phyloP scores from a whole-genome alignment of 1,140 invertebrate genomes.

The Drosophila parabipectinata region DNA sequence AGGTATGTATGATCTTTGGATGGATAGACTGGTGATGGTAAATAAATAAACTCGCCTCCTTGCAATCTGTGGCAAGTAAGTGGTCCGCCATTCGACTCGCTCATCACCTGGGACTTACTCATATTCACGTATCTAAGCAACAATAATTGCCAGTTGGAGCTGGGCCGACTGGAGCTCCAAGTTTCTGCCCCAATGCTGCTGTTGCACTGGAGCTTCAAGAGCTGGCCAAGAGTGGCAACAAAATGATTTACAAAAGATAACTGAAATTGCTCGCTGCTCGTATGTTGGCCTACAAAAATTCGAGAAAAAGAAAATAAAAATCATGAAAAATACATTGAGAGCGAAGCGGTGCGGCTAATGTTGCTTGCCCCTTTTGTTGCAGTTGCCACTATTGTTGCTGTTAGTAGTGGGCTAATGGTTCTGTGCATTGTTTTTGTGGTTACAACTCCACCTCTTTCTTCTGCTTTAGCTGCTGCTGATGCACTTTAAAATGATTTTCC shows the following conservation, averaged over 20 bases:
- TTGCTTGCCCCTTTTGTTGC: slow-evolving; percentile 11
- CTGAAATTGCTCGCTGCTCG: slow-evolving; percentile 66
- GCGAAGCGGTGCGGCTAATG: slow-evolving; percentile 54
- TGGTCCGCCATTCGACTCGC: slow-evolving; percentile 19
- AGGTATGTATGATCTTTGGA: slow-evolving; percentile 35
- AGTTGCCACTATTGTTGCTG: slow-evolving; percentile 11
- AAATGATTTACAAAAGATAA: slow-evolving; percentile 79
- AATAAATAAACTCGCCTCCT: slow-evolving; percentile 4
- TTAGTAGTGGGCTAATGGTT: slow-evolving; percentile 47
- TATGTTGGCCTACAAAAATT: slow-evolving; percentile 72
- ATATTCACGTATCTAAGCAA: slow-evolving; percentile 62
- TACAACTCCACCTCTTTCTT: slow-evolving; percentile 60
- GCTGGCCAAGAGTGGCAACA: slow-evolving; percentile 64
- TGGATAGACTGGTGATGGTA: slow-evolving; percentile 18
- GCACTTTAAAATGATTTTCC: slow-evolving; percentile 78
- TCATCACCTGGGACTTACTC: slow-evolving; percentile 36
- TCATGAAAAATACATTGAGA: slow-evolving; percentile 74
- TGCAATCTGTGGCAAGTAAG: slow-evolving; percentile 1
- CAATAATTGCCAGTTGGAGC: slow-evolving; percentile 69
- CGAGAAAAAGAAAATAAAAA: slow-evolving; percentile 66
- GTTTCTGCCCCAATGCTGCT: slow-evolving; percentile 13
- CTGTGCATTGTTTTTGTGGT: slow-evolving; percentile 42
- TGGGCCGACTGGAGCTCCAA: slow-evolving; percentile 11
- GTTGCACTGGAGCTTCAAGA: slow-evolving; percentile 16
- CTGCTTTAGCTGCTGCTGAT: slow-evolving; percentile 22